Evolutionary conservation across 2,888 invertebrate genomes (phyloP).

Genomic region (Thumatha senex): DNA sequence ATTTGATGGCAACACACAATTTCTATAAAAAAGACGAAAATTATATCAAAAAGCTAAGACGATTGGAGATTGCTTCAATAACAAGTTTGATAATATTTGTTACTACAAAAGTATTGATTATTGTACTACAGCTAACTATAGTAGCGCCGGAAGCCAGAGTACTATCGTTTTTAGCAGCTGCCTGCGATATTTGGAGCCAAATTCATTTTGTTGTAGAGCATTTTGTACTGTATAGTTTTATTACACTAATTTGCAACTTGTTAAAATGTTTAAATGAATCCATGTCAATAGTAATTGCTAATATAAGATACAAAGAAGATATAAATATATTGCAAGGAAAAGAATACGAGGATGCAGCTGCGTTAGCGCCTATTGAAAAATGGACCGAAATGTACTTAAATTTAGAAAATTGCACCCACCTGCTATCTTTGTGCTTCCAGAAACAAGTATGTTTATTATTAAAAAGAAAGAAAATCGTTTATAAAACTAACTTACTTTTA

Average conservation of each 20-base stretch:
- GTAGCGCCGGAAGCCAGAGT: neutral
- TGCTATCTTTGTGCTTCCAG: neutral
- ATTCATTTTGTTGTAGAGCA: neutral
- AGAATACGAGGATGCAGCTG: neutral
- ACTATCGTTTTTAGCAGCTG: neutral
- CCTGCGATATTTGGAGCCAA: neutral
- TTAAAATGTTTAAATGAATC: conserved; percentile 1
- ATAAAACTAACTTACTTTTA: neutral
- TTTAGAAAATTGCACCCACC: neutral
- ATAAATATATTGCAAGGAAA: neutral
- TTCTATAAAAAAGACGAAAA: neutral
- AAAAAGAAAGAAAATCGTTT: neutral
- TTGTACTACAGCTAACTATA: neutral
- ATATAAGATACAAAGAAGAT: neutral
- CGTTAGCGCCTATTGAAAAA: neutral
- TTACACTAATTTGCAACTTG: neutral
- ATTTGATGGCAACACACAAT: neutral
- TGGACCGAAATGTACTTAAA: neutral
- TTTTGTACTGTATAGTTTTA: neutral
- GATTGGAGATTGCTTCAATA: neutral
- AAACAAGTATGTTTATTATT: neutral
- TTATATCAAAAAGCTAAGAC: neutral
- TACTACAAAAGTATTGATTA: neutral
- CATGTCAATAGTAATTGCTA: neutral
- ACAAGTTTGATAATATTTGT: neutral